These are phyloP conservation scores for Synergus japonicus DNA, from an alignment of 2,888 invertebrate species.

Conservation along the genomic window DNA sequence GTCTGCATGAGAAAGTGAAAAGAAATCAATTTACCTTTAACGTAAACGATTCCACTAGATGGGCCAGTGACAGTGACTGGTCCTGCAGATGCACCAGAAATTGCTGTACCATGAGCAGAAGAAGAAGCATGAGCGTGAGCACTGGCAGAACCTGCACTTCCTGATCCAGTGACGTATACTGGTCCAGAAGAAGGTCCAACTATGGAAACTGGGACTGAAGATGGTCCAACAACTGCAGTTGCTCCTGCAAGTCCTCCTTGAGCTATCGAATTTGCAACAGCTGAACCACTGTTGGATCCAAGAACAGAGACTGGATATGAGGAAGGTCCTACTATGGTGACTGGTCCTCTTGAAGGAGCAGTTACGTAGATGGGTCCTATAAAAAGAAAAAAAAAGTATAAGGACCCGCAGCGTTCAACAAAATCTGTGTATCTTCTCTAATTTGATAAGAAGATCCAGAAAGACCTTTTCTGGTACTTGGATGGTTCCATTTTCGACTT, in stretches of 20 bases:
- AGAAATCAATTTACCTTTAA: conserved; percentile 46
- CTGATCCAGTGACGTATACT: conserved; percentile 56
- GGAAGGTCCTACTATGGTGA: conserved; percentile 55
- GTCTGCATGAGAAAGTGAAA: no score
- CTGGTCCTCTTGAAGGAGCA: conserved; percentile 59
- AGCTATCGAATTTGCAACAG: conserved; percentile 35
- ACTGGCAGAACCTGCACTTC: conserved; percentile 27
- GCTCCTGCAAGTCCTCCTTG: conserved; percentile 50
- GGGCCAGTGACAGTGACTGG: conserved; percentile 16
- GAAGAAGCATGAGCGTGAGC: conserved; percentile 55
- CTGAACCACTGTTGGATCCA: conserved; percentile 40
- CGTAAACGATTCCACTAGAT: conserved; percentile 41
- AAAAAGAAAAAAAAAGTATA: no score
- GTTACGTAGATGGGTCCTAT: conserved; percentile 43
- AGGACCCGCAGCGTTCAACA: no score
- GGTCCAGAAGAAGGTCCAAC: conserved; percentile 54
- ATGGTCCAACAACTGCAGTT: conserved; percentile 54
- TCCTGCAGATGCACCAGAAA: conserved; percentile 48
- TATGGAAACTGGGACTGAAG: conserved; percentile 42
- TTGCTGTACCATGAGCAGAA: conserved; percentile 44
- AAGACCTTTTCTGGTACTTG: no score
- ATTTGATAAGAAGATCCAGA: no score
- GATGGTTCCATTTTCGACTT: not conserved
- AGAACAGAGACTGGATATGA: conserved; percentile 41
- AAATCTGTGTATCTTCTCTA: no score